Evolutionary conservation across 2,888 invertebrate species (phyloP), one percentile per base, ranked within the genome.

Genomic region (Drosophila sordidapex): DNA sequence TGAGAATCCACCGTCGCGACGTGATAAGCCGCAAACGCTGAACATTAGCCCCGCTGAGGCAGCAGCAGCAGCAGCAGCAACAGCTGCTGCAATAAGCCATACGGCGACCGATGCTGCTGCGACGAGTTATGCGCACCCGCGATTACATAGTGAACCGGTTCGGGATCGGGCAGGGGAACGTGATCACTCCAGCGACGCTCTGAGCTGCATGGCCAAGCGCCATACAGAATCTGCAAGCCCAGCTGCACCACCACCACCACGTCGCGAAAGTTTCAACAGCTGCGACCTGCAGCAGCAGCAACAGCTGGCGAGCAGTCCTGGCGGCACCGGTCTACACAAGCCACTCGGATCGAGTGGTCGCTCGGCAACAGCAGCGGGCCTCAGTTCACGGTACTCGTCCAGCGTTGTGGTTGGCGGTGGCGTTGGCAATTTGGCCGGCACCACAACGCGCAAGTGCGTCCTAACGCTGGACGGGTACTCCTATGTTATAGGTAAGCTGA

Each of bases 401-500:
- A 86, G 91, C 79, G 80, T 78, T 57, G 81, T 74, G 60, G 76
- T 74, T 21, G 70, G 77, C 57, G 60, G 82, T 38, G 76, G 78
- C 36, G 92, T 94, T 27, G 69, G 68, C 73, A 72, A 70, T 31
- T 71, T 83, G 36, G 60, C 80, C 65, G 94, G 94, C 76, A 94
- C 94, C 87, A 95, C 95, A 72, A 94, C 96, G 31, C 94, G 96
- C 91, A 96, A 96, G 94, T 97, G 97, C 94, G 96, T 97, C 76
- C 95, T 97, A 80, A 97, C 96, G 54, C 94, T 97, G 82, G 97
- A 97, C 93, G 97, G 97, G 89, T 97, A 97, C 94, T 96, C 96
- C 78, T 97, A 97, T 93, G 97, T 97, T 87, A 97, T 97, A 94
- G 97, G 97, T 97, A 93, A 95, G 96, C 40, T 49, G 52, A 21